These are phyloP conservation scores for Arbacia lixula DNA, from an alignment of 53 echinoderm and acorn worm species.

Conservation along the genomic window DNA sequence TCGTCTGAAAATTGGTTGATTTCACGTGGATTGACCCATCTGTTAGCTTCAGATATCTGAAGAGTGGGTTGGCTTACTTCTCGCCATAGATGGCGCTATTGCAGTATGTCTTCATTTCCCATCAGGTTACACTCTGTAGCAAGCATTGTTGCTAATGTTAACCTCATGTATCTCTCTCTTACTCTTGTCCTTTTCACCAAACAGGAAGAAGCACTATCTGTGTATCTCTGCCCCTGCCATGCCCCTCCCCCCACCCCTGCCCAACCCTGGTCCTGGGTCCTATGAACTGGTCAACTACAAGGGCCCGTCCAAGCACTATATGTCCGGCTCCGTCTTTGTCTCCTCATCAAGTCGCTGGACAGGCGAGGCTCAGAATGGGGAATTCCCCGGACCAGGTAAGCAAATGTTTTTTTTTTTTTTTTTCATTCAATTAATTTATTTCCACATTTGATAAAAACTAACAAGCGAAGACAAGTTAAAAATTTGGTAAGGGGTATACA, in stretches of 20 bases:
- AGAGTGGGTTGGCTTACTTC: no score
- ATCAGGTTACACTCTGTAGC: no score
- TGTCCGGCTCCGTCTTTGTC: slow-evolving; percentile 96
- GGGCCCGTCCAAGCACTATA: slow-evolving; percentile 91
- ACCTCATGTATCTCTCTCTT: no score
- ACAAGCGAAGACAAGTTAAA: no score
- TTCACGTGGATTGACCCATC: no score
- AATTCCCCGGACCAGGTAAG: slow-evolving; percentile 91
- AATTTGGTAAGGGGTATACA: no score
- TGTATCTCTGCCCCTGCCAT: slow-evolving; percentile 99
- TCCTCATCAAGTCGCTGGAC: slow-evolving; percentile 95
- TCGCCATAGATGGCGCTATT: background rate
- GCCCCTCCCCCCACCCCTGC: slow-evolving; percentile 95
- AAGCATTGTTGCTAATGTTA: no score
- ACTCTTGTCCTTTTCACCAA: background rate
- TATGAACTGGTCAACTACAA: slow-evolving; percentile 92
- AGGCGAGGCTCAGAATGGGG: slow-evolving; percentile 59
- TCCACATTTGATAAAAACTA: no score
- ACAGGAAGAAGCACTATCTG: slow-evolving; percentile 92
- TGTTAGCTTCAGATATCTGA: background rate
- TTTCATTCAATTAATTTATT: slow-evolving; percentile 82
- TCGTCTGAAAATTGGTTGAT: no score
- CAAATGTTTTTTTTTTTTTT: background rate
- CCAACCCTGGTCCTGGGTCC: slow-evolving; percentile 93
- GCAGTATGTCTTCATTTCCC: background rate